phyloP scores from a whole-genome alignment of 1,140 invertebrate species.

The Lineus longissimus region DNA sequence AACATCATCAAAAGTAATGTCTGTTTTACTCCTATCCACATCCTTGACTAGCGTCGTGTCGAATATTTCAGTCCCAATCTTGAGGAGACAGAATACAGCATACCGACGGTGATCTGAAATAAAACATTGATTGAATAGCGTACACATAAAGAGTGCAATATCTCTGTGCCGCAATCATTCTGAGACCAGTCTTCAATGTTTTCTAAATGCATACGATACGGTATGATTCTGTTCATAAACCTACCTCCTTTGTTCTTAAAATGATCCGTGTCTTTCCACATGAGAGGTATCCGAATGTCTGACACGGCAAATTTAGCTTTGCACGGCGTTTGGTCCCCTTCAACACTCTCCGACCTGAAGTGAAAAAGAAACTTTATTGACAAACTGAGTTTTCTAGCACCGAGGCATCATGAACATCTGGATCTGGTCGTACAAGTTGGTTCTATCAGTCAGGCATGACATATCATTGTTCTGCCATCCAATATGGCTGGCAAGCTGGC shows the following conservation, averaged over 20 bases:
- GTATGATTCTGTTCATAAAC: neutral
- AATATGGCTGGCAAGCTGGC: neutral
- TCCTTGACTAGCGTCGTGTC: conserved; percentile 67
- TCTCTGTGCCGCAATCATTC: no score
- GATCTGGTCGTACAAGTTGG: no score
- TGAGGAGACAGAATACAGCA: conserved; percentile 68
- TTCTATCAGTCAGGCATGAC: no score
- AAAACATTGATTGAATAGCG: conserved; percentile 10
- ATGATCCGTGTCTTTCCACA: conserved; percentile 71
- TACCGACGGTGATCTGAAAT: conserved; percentile 64
- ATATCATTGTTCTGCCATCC: no score
- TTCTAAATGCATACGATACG: neutral
- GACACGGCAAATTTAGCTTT: conserved; percentile 48
- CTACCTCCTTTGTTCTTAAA: conserved; percentile 67
- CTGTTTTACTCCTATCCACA: conserved; percentile 67
- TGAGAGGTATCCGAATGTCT: conserved; percentile 67
- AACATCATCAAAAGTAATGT: conserved; percentile 68
- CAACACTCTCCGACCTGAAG: conserved; percentile 19
- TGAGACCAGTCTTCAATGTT: neutral
- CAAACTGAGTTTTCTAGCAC: no score
- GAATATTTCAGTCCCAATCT: conserved; percentile 67
- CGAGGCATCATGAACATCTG: no score
- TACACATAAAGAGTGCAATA: no score
- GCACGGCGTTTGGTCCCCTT: conserved; percentile 44
- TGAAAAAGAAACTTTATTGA: conserved; percentile 5